Evolutionary conservation across 2,113 vertebrate genomes (phyloP).

Genomic region (Otolemur garnettii): DNA sequence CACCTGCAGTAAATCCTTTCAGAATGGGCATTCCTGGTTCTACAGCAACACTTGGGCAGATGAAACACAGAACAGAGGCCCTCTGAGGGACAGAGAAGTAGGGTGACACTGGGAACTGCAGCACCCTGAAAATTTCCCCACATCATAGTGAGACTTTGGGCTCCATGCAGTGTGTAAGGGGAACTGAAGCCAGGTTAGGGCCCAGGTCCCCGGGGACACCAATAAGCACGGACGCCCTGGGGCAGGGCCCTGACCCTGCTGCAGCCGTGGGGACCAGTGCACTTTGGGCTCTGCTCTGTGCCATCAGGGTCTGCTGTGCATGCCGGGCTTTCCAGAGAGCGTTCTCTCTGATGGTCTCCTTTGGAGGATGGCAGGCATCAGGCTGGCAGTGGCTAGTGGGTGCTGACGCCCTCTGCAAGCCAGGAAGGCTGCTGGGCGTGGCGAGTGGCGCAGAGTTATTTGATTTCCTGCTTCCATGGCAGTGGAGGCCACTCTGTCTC

Average conservation of each 20-base stretch:
- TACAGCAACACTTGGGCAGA: background rate
- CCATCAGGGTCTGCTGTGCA: background rate
- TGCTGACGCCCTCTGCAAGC: conserved; percentile 14
- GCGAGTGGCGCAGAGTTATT: conserved; percentile 75
- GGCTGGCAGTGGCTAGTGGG: conserved; percentile 60
- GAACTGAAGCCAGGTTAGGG: background rate
- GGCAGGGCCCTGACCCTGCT: conserved; percentile 14
- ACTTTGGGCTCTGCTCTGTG: conserved; percentile 38
- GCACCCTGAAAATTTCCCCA: too few species aligned
- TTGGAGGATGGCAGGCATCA: conserved; percentile 24
- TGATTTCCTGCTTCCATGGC: conserved; percentile 63
- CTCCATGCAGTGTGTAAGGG: background rate
- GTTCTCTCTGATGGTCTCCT: background rate
- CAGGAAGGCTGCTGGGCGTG: background rate
- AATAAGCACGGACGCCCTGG: background rate
- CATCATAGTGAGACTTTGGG: background rate
- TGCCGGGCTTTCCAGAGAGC: conserved; percentile 19
- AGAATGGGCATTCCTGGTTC: background rate
- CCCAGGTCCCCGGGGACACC: background rate
- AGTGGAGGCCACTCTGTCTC: conserved; percentile 9
- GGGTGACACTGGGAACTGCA: background rate
- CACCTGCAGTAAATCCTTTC: background rate
- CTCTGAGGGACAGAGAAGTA: background rate
- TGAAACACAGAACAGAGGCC: background rate
- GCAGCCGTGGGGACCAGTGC: background rate